Base-by-base conservation (phyloP, 2,888 invertebrate genomes). In the Chydorus sphaericus region DNA sequence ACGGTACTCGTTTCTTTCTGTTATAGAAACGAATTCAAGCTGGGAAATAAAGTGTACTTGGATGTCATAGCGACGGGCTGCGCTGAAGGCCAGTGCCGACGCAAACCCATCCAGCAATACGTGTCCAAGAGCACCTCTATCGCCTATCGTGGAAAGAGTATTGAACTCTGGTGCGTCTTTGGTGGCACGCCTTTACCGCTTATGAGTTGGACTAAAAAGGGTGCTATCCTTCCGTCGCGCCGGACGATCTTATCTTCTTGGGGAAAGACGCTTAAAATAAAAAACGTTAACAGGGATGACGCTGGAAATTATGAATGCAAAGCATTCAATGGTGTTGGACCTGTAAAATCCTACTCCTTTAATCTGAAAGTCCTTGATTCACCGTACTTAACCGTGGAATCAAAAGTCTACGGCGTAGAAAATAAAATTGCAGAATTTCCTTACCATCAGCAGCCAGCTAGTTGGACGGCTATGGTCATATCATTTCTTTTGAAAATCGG, bases 131-230 rank as follows among this genome's bases (percentile, higher is more conserved):
- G 85, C 67, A 86, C 87, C 65, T 86, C 89, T 69, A 82, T 87
- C 54, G 92, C 87, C 0, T 72, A 86, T 60, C 77, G 86, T 60
- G 92, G 92, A 39, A 83, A 85, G 68, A 81, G 78, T 61, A 81
- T 85, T 14, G 87, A 87, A 66, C 69, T 98, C 48, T 96, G 84
- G 70, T 98, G 98, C 70, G 97, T 98, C 64, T 96, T 80, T 71
- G 92, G 93, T 64, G 98, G 97, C 66, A 94, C 93, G 62, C 97
- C 97, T 1, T 72, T 96, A 54, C 97, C 97, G 0, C 86, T 91
- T 69, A 87, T 91, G 4, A 80, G 87, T 14, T 98, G 97, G 97
- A 80, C 77, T 61, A 91, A 91, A 71, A 78, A 86, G 65, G 88
- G 87, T 0, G 72, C 73, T 14, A 70, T 77, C 51, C 77, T 93